Evolutionary conservation across 2,888 invertebrate species (phyloP).

Genomic region (Labia minor): DNA sequence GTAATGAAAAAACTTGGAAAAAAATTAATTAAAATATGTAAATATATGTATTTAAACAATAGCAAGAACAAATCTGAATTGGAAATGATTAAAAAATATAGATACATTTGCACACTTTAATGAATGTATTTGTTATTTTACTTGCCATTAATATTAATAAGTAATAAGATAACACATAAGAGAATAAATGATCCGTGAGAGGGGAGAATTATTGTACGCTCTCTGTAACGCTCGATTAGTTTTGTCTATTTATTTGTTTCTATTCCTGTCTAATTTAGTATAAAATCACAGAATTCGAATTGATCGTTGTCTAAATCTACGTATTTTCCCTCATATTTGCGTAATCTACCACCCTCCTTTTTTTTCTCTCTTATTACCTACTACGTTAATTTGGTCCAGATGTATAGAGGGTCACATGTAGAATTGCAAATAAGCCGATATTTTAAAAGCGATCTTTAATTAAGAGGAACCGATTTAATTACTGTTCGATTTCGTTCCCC

Average conservation of each 20-base stretch:
- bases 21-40: too few relatives aligned
- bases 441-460: constrained; percentile 1
- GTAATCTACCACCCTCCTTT: not conserved
- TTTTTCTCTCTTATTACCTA: not conserved
- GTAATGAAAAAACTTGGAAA: too few relatives aligned
- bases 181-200: constrained; percentile 13
- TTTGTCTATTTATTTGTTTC: constrained; percentile 1
- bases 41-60: too few relatives aligned
- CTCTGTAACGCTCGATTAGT: constrained; percentile 1
- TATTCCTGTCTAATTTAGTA: constrained; percentile 4
- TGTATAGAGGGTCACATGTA: too few relatives aligned
- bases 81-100: too few relatives aligned
- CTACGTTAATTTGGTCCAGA: not conserved
- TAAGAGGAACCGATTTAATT: not conserved
- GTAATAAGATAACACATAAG: not conserved
- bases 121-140: too few relatives aligned
- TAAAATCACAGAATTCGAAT: not conserved
- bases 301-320: not conserved
- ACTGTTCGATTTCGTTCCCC: constrained; percentile 1
- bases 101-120: too few relatives aligned
- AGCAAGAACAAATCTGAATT: too few relatives aligned
- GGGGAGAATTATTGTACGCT: not conserved
- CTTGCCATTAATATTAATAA: constrained; percentile 1
- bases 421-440: not conserved
- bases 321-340: not conserved